Conservation (phyloP, 1,140 invertebrate species). For the Caenorhabditis remanei region DNA sequence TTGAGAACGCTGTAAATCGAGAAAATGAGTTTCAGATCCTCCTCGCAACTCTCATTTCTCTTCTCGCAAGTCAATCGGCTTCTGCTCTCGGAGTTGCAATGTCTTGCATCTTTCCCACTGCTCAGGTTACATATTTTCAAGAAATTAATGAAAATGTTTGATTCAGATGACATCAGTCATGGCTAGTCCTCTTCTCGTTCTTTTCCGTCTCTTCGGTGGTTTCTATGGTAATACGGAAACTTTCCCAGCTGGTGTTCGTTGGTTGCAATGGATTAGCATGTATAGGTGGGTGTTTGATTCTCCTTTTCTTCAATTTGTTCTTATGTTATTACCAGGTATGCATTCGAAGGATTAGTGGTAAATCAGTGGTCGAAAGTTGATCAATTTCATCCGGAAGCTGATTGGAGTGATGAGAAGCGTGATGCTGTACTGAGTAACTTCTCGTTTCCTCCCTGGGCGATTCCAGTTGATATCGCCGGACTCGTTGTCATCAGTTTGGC, state of each 20-base stretch:
- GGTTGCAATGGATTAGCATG: slow-evolving; percentile 76
- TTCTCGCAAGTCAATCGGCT: slow-evolving; percentile 76
- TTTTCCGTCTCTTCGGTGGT: slow-evolving; percentile 76
- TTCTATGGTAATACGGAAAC: slow-evolving; percentile 75
- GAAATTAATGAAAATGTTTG: too few relatives aligned
- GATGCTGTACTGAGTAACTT: not conserved
- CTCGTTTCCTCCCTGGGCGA: not conserved
- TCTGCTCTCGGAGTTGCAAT: slow-evolving; percentile 78
- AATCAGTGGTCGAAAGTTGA: slow-evolving; percentile 72
- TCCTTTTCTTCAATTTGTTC: not conserved
- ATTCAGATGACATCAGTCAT: slow-evolving; percentile 59
- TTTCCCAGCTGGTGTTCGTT: slow-evolving; percentile 73
- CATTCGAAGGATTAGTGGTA: slow-evolving; percentile 76
- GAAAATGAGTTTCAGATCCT: slow-evolving; percentile 58
- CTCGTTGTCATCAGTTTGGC: not conserved
- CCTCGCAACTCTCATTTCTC: slow-evolving; percentile 63
- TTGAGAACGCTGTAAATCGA: not conserved
- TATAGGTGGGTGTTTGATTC: slow-evolving; percentile 68
- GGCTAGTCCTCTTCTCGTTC: slow-evolving; percentile 72
- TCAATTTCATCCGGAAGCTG: not conserved
- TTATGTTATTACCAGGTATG: slow-evolving; percentile 68
- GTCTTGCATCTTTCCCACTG: slow-evolving; percentile 73
- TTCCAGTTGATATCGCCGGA: not conserved
- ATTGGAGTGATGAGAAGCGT: not conserved
- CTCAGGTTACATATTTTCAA: not conserved